Conservation (phyloP, 2,888 invertebrate species). For the Eumerus sabulonum region DNA sequence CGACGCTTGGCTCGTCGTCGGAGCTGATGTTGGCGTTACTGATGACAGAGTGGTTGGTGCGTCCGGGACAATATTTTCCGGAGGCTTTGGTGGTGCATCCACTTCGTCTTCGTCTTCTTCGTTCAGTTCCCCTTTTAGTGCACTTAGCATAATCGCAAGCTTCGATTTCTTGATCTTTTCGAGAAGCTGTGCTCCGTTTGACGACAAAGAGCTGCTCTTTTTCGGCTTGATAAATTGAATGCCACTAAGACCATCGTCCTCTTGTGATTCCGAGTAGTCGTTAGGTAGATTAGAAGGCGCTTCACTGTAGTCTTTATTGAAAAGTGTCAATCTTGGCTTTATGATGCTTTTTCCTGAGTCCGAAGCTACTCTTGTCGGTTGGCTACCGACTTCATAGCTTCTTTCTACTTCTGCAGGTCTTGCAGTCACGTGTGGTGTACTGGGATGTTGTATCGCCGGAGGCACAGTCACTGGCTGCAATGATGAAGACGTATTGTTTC, state of each 20-base stretch:
- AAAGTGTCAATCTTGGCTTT: conserved; percentile 76
- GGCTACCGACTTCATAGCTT: background rate
- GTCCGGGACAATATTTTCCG: background rate
- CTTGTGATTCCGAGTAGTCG: conserved; percentile 56
- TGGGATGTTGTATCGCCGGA: conserved; percentile 69
- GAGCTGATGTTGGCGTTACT: conserved; percentile 13
- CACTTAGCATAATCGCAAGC: conserved; percentile 77
- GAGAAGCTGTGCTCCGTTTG: conserved; percentile 72
- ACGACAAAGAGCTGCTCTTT: conserved; percentile 70
- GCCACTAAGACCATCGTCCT: conserved; percentile 72
- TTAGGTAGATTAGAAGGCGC: background rate
- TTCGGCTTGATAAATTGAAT: conserved; percentile 78
- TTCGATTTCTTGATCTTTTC: conserved; percentile 76
- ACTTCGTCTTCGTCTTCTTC: conserved; percentile 72
- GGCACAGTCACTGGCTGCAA: conserved; percentile 57
- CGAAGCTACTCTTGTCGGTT: conserved; percentile 35
- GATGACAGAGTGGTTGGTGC: background rate
- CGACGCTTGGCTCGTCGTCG: conserved; percentile 28
- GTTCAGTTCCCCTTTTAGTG: conserved; percentile 76
- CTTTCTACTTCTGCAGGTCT: too few relatives aligned
- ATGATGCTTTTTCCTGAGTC: conserved; percentile 32
- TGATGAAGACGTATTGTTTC: background rate
- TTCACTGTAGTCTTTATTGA: conserved; percentile 74
- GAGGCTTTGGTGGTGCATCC: conserved; percentile 33
- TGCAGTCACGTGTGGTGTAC: conserved; percentile 4